Conservation (phyloP, 1,140 invertebrate genomes). For the Camponotus floridanus region DNA sequence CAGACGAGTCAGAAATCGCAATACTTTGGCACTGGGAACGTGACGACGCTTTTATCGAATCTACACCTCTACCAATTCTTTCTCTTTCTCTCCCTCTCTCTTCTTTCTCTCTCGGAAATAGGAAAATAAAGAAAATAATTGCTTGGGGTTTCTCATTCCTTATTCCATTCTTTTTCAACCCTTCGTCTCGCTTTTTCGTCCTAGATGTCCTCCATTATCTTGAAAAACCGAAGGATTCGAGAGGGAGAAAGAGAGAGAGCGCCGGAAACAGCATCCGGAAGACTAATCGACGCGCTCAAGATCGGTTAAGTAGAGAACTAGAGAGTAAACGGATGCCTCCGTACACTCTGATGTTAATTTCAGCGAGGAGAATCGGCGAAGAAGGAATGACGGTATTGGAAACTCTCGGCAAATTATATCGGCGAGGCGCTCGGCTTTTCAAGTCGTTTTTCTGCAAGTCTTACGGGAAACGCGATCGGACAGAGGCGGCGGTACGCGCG, state of each 20-base stretch:
- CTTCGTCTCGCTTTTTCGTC: constrained; percentile 46
- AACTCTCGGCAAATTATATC: constrained; percentile 49
- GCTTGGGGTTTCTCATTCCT: constrained; percentile 41
- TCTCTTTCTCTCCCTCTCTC: not conserved
- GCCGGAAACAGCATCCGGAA: not conserved
- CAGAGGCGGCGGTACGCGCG: constrained; percentile 26
- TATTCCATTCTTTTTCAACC: constrained; percentile 27
- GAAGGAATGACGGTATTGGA: constrained; percentile 42
- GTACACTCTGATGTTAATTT: constrained; percentile 54
- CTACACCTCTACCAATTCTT: not conserved
- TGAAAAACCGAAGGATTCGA: constrained; percentile 21
- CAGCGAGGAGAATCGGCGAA: not conserved
- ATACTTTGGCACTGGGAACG: constrained; percentile 44
- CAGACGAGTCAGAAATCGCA: constrained; percentile 56
- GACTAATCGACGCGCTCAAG: constrained; percentile 62
- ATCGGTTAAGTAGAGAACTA: constrained; percentile 58
- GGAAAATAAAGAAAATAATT: constrained; percentile 57
- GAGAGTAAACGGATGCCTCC: constrained; percentile 44
- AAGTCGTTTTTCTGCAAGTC: constrained; percentile 48
- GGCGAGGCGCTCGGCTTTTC: constrained; percentile 26
- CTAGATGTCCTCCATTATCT: constrained; percentile 47
- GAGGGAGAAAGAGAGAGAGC: not conserved
- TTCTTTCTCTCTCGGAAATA: not conserved
- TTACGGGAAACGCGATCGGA: constrained; percentile 48
- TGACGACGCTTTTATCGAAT: constrained; percentile 56